Percentiles rank a stretch among this genome's conserved stretches.
phyloP scores from a whole-genome alignment of 2,797 vertebrate species.

The Setipinna tenuifilis region DNA sequence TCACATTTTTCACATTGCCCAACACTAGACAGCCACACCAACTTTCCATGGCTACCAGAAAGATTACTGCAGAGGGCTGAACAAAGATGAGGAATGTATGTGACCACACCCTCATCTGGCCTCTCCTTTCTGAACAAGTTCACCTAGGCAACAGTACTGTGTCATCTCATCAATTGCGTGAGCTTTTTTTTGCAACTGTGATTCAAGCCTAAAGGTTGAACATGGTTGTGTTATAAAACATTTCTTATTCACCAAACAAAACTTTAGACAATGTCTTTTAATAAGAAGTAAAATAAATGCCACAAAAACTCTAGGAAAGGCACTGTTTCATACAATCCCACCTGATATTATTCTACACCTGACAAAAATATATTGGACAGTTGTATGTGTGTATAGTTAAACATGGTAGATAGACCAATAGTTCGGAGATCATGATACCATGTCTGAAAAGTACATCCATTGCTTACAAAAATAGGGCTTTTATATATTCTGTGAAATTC shows the following conservation, averaged over 20 bases:
- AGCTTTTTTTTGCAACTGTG: no score
- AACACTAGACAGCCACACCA: background rate
- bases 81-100: background rate
- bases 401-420: no score
- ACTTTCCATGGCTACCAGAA: background rate
- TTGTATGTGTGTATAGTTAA: background rate
- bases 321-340: background rate
- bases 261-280: no score
- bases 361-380: background rate
- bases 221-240: no score
- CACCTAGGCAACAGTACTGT: background rate
- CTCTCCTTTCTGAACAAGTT: background rate
- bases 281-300: no score
- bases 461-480: no score
- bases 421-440: no score
- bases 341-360: background rate
- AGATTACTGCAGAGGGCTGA: background rate
- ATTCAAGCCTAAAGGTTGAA: no score
- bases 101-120: background rate
- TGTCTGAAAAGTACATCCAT: no score
- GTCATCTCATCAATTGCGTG: background rate
- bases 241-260: no score
- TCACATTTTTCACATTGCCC: background rate
- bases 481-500: no score
- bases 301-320: background rate